phyloP scores from a whole-genome alignment of 1,140 invertebrate genomes.

The Aphelenchoides avenae region DNA sequence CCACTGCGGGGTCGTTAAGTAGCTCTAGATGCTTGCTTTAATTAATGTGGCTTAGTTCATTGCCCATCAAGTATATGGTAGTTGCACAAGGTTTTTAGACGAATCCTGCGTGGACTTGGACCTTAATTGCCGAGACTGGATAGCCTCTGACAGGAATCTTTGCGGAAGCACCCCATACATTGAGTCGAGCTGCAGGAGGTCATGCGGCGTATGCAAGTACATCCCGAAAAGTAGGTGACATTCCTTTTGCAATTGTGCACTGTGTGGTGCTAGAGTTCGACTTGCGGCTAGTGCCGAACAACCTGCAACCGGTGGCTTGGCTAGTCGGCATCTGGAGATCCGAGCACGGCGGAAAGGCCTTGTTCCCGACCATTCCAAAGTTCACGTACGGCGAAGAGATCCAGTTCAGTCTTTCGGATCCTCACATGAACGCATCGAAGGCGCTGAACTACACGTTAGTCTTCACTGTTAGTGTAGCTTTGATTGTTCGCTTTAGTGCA shows the following conservation, averaged over 20 bases:
- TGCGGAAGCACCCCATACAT: constrained; percentile 20
- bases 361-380: constrained; percentile 57
- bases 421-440: constrained; percentile 25
- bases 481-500: constrained; percentile 44
- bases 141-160: constrained; percentile 13
- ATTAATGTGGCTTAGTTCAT: no score
- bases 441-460: constrained; percentile 58
- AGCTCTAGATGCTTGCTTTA: no score
- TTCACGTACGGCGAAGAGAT: constrained; percentile 58
- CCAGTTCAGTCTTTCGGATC: constrained; percentile 49
- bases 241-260: constrained; percentile 17
- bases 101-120: constrained; percentile 32
- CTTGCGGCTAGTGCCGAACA: constrained; percentile 32
- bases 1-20: no score
- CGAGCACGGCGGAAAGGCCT: constrained; percentile 48
- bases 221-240: constrained; percentile 36
- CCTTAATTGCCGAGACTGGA: constrained; percentile 28
- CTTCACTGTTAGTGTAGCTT: background rate
- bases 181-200: constrained; percentile 17
- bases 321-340: constrained; percentile 56
- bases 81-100: no score
- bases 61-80: no score
- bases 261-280: constrained; percentile 46
- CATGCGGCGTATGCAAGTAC: constrained; percentile 38
- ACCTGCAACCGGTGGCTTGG: constrained; percentile 44